These are phyloP conservation scores for Leucania comma DNA, from an alignment of 2,888 invertebrate genomes.

Conservation along the genomic window DNA sequence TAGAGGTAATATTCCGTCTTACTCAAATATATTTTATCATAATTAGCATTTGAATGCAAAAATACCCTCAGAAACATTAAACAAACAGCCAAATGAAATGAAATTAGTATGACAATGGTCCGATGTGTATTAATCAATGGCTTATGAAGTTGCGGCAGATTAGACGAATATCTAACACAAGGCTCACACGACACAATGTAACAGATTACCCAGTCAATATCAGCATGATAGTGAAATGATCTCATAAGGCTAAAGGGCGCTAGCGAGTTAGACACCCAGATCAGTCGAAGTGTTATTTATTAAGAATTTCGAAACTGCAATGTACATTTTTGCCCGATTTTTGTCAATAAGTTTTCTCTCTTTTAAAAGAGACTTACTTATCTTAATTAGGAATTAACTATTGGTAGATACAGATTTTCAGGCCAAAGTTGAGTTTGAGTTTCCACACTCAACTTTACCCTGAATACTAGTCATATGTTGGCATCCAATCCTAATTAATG, in stretches of 20 bases:
- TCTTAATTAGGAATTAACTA: too few relatives aligned
- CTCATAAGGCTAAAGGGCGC: neutral
- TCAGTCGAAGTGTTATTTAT: too few relatives aligned
- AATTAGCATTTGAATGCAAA: constrained; percentile 38
- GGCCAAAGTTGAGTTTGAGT: too few relatives aligned
- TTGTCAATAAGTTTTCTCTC: neutral
- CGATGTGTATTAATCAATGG: constrained; percentile 36
- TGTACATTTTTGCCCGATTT: too few relatives aligned
- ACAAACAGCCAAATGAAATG: constrained; percentile 58
- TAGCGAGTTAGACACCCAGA: neutral
- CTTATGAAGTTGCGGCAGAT: neutral
- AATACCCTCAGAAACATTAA: constrained; percentile 50
- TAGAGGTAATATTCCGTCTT: neutral
- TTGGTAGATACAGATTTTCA: too few relatives aligned
- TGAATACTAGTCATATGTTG: too few relatives aligned
- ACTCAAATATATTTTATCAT: neutral
- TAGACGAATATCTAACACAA: neutral
- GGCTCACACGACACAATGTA: constrained; percentile 2
- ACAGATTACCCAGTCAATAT: neutral
- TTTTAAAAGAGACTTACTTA: neutral
- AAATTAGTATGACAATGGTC: constrained; percentile 48
- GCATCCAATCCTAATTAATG: too few relatives aligned
- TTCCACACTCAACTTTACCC: too few relatives aligned
- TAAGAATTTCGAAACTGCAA: too few relatives aligned
- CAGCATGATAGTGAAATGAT: constrained; percentile 5